Evolutionary conservation across 2,113 vertebrate genomes (phyloP), one percentile per base, ranked within the genome.

Genomic region (Numenius arquata): DNA sequence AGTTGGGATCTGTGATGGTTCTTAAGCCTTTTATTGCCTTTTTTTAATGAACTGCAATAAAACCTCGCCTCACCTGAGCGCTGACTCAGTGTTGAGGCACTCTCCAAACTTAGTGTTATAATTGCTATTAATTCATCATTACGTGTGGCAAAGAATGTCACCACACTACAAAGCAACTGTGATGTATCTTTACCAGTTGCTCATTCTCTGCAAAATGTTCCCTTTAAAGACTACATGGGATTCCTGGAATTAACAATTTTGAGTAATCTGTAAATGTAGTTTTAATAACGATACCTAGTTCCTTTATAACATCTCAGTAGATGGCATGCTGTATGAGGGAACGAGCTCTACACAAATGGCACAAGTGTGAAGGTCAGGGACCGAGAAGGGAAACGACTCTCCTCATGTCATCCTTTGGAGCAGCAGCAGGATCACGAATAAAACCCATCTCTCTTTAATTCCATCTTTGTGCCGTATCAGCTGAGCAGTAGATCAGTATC

Each of bases 21-120:
- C 87, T 73, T 62, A 97, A 97, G 84, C 45, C 47, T 96, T 97
- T 97, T 97, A 97, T 95, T 92, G 82, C 73, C 7, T 80, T 70
- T 91, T 76, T 62, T 82, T 85, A 85, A 83, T 91, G 77, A 97
- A 77, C 41, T 83, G 41, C 87, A 86, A 74, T 97, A 97, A 97
- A 98, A 41, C 27, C 15, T 45, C 88, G 34, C 82, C 67, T 86
- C 80, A 85, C 88, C 85, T 82, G 84, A 79, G 59, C 0, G 1
- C 75, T 78, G 75, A 38, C 34, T 30, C 56, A 16, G 75, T 48
- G 26, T 47, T 0, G 7, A 81, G 65, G 73, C 43, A 23, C 68
- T 68, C 61, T 85, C 61, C 70, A 47, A 38, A 43, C 18, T 23
- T 21, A 29, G n/a, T 2, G 6, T 62, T 91, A 30, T 27, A 67